Percentiles rank a stretch among this genome's conserved stretches.
Evolutionary conservation across 1,140 invertebrate species (phyloP).

Genomic region (Portunus trituberculatus): DNA sequence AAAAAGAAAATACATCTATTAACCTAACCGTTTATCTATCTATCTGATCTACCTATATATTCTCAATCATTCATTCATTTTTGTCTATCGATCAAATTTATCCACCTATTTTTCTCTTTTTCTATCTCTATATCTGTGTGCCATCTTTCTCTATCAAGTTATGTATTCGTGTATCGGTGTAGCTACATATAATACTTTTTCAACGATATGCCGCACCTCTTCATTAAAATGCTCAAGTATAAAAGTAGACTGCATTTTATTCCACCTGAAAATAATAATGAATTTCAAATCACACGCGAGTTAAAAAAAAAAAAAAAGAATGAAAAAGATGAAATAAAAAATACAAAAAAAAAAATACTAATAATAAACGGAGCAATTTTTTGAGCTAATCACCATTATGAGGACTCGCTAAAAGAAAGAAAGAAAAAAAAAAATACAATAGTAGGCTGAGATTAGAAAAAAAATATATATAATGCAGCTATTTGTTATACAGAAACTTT

Average conservation of each 20-base stretch:
- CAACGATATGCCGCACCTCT: not conserved
- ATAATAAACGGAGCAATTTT: too few relatives aligned
- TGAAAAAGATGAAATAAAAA: too few relatives aligned
- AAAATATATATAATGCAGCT: not conserved
- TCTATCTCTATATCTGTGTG: too few relatives aligned
- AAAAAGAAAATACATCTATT: not conserved
- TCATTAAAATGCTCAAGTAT: not conserved
- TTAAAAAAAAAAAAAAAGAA: not conserved
- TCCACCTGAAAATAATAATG: not conserved
- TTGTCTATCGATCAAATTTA: not conserved
- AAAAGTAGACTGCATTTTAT: not conserved
- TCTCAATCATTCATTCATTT: not conserved
- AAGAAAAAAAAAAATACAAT: not conserved
- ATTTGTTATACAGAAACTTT: not conserved
- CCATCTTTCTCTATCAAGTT: too few relatives aligned
- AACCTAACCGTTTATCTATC: not conserved
- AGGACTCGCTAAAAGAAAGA: not conserved
- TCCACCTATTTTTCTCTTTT: not conserved
- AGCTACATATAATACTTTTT: slow-evolving; percentile 24
- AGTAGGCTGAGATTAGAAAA: not conserved
- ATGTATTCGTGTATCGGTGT: not conserved
- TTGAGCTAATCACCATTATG: not conserved
- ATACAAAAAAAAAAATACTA: too few relatives aligned
- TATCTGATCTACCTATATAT: not conserved
- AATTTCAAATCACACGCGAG: not conserved